phyloP scores from a whole-genome alignment of 1,140 invertebrate species.

The Sesamia nonagrioides region DNA sequence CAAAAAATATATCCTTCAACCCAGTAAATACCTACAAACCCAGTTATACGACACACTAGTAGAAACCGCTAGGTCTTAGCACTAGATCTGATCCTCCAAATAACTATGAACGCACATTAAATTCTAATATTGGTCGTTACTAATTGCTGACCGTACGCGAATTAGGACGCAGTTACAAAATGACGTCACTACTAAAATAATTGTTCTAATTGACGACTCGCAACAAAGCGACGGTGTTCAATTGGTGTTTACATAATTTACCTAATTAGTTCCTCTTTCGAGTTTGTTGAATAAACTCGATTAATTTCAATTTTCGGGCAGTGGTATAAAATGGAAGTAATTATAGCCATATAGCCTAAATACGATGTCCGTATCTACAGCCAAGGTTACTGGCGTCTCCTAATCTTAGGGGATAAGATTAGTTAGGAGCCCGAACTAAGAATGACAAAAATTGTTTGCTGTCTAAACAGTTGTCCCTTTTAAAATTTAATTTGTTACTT shows the following conservation, averaged over 20 bases:
- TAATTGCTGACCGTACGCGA: not conserved
- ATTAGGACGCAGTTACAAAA: slow-evolving; percentile 22
- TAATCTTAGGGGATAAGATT: too few species aligned
- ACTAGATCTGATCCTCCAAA: not conserved
- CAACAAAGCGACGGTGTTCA: not conserved
- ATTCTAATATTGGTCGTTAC: slow-evolving; percentile 3
- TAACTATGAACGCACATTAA: not conserved
- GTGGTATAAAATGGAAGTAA: not conserved
- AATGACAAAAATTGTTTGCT: too few species aligned
- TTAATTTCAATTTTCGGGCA: not conserved
- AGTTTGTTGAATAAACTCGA: not conserved
- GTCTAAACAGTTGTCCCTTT: too few species aligned
- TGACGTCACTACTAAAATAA: not conserved
- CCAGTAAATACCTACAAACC: too few species aligned
- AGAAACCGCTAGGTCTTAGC: not conserved
- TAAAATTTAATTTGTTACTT: too few species aligned
- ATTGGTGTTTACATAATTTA: not conserved
- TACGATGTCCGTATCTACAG: too few species aligned
- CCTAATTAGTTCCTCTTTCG: not conserved
- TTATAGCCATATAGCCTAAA: too few species aligned
- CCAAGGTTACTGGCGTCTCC: too few species aligned
- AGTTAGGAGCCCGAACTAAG: too few species aligned
- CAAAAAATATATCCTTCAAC: too few species aligned
- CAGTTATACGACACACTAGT: not conserved
- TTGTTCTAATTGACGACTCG: slow-evolving; percentile 14